Base-by-base conservation (phyloP, 2,888 invertebrate species). In the Leptopterna dolabrata region DNA sequence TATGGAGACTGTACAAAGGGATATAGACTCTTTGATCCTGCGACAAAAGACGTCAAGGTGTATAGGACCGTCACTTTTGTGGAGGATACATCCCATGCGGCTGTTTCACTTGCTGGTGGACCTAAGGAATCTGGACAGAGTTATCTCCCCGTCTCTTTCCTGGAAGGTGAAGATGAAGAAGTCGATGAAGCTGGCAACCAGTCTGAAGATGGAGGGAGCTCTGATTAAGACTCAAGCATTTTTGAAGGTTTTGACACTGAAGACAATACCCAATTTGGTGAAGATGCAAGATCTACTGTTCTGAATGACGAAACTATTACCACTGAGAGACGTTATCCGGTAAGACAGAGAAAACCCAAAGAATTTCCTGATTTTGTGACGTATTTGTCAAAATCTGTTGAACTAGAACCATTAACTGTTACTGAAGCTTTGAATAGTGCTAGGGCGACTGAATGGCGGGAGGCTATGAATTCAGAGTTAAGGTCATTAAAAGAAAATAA, bases 1-100 rank as follows among this genome's bases (percentile, higher is more conserved):
- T 82, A 82, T n/a, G 24, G 82, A 13, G 82, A 82, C 3, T 27
- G 29, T 19, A 9, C 27, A 13, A 51, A 81, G n/a, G 81, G 51
- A 3, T 81, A 81, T 55, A 7, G 81, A n/a, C 55, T 81, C 16
- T 81, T 81, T 27, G 81, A 81, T 29, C 29, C 24, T 24, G 16
- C 6, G 30, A 81, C 78, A 6, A n/a, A 30, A 6, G 45, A 78
- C 16, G 78, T 78, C 1, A 78, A 16, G 6, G 19, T 78, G 13
- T n/a, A 36, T 13, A n/a, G 78, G n/a, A 43, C 41, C 16, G 78
- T 78, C 36, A 78, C 45, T 24, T 78, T 78, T 36, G 41, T 78
- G 2, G 78, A 78, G 45, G 30, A 24, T 19, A 7, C 45, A 14
- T 36, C 78, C 30, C 1, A 16, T 36, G 78, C 78, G 2, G 30